phyloP scores from a whole-genome alignment of 1,140 invertebrate genomes.

The Notospermus geniculatus region DNA sequence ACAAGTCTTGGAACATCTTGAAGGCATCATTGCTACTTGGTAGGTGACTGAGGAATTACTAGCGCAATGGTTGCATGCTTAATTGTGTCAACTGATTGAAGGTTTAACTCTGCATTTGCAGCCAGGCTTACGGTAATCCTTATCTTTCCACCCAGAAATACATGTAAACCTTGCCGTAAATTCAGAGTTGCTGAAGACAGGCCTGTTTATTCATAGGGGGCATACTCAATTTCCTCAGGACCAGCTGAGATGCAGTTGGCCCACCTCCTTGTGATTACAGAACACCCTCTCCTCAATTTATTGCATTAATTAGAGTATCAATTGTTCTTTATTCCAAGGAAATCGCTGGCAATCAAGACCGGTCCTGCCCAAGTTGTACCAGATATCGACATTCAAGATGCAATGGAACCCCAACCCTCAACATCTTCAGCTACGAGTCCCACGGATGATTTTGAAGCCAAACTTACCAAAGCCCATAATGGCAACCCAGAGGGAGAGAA shows the following conservation, averaged over 20 bases:
- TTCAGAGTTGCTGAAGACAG: too few relatives aligned
- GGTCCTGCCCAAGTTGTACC: constrained; percentile 43
- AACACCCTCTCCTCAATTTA: too few relatives aligned
- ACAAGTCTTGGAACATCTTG: constrained; percentile 62
- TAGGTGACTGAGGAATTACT: too few relatives aligned
- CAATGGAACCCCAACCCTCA: constrained; percentile 9
- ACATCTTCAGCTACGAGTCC: neutral
- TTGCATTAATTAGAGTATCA: too few relatives aligned
- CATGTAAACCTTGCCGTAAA: too few relatives aligned
- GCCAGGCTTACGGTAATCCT: too few relatives aligned
- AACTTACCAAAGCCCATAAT: neutral
- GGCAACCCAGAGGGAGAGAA: neutral
- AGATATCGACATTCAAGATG: constrained; percentile 34
- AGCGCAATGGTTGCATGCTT: too few relatives aligned
- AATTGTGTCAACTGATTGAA: too few relatives aligned
- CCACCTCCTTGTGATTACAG: too few relatives aligned
- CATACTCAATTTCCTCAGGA: neutral
- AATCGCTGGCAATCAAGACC: constrained; percentile 28
- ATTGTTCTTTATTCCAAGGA: constrained; percentile 28
- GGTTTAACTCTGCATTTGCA: too few relatives aligned
- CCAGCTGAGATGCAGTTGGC: neutral
- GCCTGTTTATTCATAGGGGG: too few relatives aligned
- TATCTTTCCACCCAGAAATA: too few relatives aligned
- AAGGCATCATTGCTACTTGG: constrained; percentile 58
- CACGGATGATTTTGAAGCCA: constrained; percentile 10